phyloP scores from a whole-genome alignment of 2,113 vertebrate species.

The Miniopterus natalensis region DNA sequence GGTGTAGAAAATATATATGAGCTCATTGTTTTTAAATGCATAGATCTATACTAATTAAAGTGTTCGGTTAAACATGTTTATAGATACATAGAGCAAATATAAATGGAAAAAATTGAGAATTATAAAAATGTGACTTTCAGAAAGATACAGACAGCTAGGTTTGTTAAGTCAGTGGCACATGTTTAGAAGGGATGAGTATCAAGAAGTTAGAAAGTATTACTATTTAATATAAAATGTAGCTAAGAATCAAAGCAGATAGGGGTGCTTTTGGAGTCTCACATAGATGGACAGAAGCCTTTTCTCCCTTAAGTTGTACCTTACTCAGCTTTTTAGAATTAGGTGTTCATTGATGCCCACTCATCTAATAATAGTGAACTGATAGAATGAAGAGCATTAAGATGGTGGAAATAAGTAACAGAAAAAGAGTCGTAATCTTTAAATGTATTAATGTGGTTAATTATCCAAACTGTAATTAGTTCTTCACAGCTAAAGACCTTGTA shows the following conservation, averaged over 20 bases:
- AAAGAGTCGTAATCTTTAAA: neutral
- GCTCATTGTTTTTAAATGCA: neutral
- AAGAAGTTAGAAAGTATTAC: constrained; percentile 33
- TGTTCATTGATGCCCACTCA: neutral
- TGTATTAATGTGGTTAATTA: neutral
- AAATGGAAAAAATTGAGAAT: neutral
- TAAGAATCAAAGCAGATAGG: constrained; percentile 18
- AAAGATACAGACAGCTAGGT: neutral
- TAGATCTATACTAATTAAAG: neutral
- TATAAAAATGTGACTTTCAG: neutral
- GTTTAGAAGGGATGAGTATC: neutral
- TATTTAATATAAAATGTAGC: constrained; percentile 43
- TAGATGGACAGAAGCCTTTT: neutral
- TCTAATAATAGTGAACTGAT: neutral
- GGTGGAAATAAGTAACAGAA: constrained; percentile 2
- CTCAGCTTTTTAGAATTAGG: neutral
- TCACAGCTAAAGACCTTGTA: neutral
- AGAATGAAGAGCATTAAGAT: constrained; percentile 19
- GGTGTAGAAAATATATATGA: neutral
- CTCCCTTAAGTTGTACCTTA: neutral
- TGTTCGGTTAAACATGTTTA: neutral
- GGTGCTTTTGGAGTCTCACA: constrained; percentile 10
- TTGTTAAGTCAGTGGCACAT: neutral
- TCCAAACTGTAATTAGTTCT: constrained; percentile 4
- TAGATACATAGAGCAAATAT: neutral